Evolutionary conservation across 2,888 invertebrate species (phyloP).

Genomic region (Hydrotaea cyrtoneurina): DNA sequence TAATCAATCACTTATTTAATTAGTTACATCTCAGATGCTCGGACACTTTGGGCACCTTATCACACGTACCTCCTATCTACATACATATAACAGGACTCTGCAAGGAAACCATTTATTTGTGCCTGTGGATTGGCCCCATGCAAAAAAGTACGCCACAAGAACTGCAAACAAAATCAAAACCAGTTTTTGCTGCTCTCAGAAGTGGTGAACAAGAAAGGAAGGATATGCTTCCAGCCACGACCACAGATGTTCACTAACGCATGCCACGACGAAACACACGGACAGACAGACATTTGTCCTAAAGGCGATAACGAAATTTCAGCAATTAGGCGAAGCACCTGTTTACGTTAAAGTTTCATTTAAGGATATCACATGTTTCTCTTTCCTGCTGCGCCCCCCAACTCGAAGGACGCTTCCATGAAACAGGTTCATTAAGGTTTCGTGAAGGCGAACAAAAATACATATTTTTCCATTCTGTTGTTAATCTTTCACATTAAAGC

Average conservation of each 20-base stretch:
- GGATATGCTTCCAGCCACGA: conserved; percentile 46
- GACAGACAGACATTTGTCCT: conserved; percentile 1
- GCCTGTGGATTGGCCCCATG: no score
- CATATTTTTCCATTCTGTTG: conserved; percentile 7
- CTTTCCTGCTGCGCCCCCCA: neutral
- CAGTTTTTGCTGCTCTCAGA: conserved; percentile 20
- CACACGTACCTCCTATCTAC: neutral
- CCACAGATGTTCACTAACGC: conserved; percentile 58
- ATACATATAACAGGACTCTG: neutral
- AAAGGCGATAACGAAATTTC: conserved; percentile 18
- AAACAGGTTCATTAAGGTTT: neutral
- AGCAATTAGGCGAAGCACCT: conserved; percentile 50
- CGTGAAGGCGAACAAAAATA: neutral
- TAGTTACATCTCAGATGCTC: no score
- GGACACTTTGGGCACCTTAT: no score
- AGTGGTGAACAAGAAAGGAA: conserved; percentile 28
- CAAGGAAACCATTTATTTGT: neutral
- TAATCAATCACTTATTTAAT: no score
- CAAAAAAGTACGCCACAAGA: no score
- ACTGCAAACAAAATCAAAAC: conserved; percentile 49
- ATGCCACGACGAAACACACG: conserved; percentile 39
- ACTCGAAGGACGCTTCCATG: neutral
- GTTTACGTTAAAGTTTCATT: conserved; percentile 42
- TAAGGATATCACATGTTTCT: conserved; percentile 25
- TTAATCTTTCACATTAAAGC: neutral